Conservation (phyloP, 2,113 vertebrate species). For the Oryzias woworae region DNA sequence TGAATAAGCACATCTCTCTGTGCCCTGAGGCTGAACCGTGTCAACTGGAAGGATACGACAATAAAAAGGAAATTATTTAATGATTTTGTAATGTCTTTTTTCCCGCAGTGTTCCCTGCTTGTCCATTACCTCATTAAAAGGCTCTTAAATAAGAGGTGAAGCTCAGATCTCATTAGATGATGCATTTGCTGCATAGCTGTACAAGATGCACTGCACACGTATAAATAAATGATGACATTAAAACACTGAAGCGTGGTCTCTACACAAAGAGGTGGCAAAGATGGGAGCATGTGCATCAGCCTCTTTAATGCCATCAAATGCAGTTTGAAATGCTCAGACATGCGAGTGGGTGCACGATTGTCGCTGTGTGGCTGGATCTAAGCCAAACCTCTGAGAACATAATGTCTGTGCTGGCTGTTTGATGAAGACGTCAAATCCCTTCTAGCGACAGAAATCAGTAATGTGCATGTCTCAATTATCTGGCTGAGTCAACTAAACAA, state of each 20-base stretch:
- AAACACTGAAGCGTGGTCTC: constrained; percentile 26
- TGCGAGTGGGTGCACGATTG: constrained; percentile 9
- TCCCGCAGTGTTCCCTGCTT: constrained; percentile 20
- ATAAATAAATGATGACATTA: constrained; percentile 54
- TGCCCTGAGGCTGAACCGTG: too few relatives aligned
- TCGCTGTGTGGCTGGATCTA: constrained; percentile 14
- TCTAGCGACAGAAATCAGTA: constrained; percentile 23
- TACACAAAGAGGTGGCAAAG: constrained; percentile 20
- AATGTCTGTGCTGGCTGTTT: constrained; percentile 20
- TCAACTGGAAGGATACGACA: too few relatives aligned
- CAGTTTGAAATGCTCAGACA: constrained; percentile 25
- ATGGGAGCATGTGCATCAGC: constrained; percentile 2
- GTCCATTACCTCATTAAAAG: constrained; percentile 58
- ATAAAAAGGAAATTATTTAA: too few relatives aligned
- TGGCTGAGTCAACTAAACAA: constrained; percentile 10
- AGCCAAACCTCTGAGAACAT: constrained; percentile 31
- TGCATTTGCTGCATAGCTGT: constrained; percentile 42
- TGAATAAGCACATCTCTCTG: too few relatives aligned
- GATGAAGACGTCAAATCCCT: constrained; percentile 30
- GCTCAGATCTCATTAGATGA: constrained; percentile 43
- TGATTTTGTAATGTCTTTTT: constrained; percentile 32
- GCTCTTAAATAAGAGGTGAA: constrained; percentile 35
- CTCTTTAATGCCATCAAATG: constrained; percentile 1
- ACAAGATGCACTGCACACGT: constrained; percentile 28
- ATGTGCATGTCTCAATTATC: constrained; percentile 7